Evolutionary conservation across 2,888 invertebrate species (phyloP).

Genomic region (Drosophila anomelani): DNA sequence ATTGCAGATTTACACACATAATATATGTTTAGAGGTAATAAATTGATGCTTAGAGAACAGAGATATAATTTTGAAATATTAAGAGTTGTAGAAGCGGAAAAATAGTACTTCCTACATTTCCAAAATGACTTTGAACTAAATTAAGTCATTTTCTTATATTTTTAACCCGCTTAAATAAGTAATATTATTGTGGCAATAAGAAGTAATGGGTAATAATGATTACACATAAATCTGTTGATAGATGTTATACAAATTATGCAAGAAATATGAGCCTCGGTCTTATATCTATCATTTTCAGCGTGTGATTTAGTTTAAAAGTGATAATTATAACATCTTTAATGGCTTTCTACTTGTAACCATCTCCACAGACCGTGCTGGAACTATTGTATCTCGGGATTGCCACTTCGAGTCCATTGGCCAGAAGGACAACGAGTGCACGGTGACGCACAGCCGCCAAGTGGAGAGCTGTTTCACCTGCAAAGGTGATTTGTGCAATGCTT

Average conservation of each 20-base stretch:
- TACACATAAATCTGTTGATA: too few relatives aligned
- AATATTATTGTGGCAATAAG: neutral
- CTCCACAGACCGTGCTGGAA: constrained; percentile 77
- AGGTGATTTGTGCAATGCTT: constrained; percentile 88
- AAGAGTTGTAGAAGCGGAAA: neutral
- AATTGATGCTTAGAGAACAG: too few relatives aligned
- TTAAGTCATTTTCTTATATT: too few relatives aligned
- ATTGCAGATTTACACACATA: neutral
- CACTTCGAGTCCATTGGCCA: constrained; percentile 81
- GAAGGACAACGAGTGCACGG: constrained; percentile 79
- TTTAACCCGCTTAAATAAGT: neutral
- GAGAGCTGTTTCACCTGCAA: constrained; percentile 88
- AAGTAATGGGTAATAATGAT: neutral
- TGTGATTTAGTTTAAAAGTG: neutral
- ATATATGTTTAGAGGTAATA: neutral
- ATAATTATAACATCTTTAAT: neutral
- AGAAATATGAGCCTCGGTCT: neutral
- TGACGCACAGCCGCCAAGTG: constrained; percentile 79
- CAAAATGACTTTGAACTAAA: neutral
- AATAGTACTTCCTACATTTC: too few relatives aligned
- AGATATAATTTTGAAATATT: too few relatives aligned
- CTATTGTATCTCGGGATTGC: constrained; percentile 82
- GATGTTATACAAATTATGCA: neutral
- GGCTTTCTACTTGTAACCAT: neutral
- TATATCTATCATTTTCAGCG: neutral